phyloP scores from a whole-genome alignment of 2,888 invertebrate genomes.

The Incurvaria masculella region DNA sequence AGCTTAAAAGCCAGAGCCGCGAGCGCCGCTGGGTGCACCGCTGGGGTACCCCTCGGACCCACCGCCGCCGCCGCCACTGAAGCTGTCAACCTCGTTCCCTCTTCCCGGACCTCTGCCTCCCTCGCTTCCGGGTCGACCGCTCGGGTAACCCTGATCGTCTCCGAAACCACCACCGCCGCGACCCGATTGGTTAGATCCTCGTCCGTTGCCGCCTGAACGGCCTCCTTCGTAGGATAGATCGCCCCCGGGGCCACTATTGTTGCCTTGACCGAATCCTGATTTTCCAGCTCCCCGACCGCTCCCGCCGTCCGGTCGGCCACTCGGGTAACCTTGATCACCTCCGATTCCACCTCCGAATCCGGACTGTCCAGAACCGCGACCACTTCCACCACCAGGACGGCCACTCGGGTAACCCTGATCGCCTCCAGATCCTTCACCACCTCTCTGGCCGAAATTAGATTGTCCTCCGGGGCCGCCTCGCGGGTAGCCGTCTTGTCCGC shows the following conservation, averaged over 20 bases:
- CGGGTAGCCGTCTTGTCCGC: constrained; percentile 17
- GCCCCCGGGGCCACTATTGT: constrained; percentile 4
- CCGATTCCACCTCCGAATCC: constrained; percentile 6
- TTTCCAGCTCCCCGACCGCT: background rate
- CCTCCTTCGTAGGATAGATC: constrained; percentile 14
- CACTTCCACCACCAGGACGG: constrained; percentile 14
- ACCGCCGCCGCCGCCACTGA: constrained; percentile 13
- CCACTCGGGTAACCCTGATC: constrained; percentile 24
- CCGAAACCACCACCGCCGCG: constrained; percentile 16
- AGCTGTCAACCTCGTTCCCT: constrained; percentile 3
- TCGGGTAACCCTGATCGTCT: constrained; percentile 10
- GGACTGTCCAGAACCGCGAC: background rate
- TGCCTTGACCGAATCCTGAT: constrained; percentile 10
- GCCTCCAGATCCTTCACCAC: constrained; percentile 15
- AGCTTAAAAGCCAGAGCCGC: constrained; percentile 42
- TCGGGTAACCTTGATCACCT: constrained; percentile 22
- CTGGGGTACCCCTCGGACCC: constrained; percentile 38
- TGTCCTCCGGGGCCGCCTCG: constrained; percentile 11
- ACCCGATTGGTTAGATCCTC: constrained; percentile 5
- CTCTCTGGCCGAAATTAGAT: constrained; percentile 12
- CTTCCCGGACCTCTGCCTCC: constrained; percentile 9
- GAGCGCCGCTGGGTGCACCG: constrained; percentile 38
- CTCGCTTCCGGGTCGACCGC: constrained; percentile 6
- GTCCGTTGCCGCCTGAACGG: constrained; percentile 10
- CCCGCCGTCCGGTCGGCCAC: constrained; percentile 18